Evolutionary conservation across 2,888 invertebrate genomes (phyloP), one percentile per base, ranked within the genome.

Genomic region (Muscina levida): DNA sequence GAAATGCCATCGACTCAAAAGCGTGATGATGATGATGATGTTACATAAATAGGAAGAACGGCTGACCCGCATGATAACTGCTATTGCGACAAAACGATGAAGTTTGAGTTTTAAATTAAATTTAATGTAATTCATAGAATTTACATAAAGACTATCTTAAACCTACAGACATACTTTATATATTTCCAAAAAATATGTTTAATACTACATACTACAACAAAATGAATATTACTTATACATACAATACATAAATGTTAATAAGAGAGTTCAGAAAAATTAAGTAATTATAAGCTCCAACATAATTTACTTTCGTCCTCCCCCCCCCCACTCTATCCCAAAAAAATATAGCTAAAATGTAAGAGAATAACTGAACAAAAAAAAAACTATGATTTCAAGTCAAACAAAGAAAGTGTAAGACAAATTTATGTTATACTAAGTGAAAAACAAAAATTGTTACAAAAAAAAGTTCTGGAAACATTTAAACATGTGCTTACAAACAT

Each of bases 101-200:
- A 22, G 19, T 17, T 17, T 13, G 42, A 37, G 19, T 62, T 39
- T 62, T 22, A 22, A 42, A 22, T 39, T 31, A 8, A n/a, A 31
- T 3, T n/a, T 42, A 39, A 24, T 53, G 53, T 77, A 81, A 77
- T 77, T 81, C 81, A 74, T 62, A 81, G 74, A 81, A 81, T 74
- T 75, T 77, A 72, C 74, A 74, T 68, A 26, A 72, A 74, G 74
- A 74, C 72, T 77, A 72, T 72, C 42, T 37, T 66, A 57, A 48
- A 68, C 37, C 57, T 31, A 73, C 53, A 65, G 66, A 51, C 10
- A 39, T 68, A 24, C 72, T 62, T 70, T 70, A 67, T 56, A 77
- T 59, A 74, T 72, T 77, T 81, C 67, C 66, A 56, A 72, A 66
- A 42, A 44, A 59, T 11, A 59, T 76, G 70, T 77, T 81, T 67